Base-by-base conservation (phyloP, 2,113 vertebrate genomes). In the Corvus hawaiiensis region DNA sequence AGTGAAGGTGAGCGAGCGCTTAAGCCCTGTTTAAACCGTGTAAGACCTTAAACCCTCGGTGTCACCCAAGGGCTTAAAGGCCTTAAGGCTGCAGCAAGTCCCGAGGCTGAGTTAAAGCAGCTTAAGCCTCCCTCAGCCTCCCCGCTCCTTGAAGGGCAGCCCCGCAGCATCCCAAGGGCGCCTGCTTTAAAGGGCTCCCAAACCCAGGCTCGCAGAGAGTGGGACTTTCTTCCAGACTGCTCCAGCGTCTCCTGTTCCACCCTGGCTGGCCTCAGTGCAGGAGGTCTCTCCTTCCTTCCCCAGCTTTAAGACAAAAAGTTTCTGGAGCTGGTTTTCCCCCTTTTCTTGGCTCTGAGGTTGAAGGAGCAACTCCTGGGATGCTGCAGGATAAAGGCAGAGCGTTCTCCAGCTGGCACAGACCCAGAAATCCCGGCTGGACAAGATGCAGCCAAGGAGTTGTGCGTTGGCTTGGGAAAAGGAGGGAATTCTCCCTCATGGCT, bases 1-100 rank as follows among this genome's bases (percentile, higher is more conserved):
- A 0, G 0, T 11, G 66, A 52, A 82, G 73, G 52, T 82, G 77
- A 87, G 48, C 6, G 13, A 92, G 64, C 6, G 6, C 75, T 87
- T 97, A 94, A 95, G 66, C 76, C 87, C 58, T 32, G 27, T 81
- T 84, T 86, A 94, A 94, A 82, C 93, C 18, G 15, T 13, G 13
- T 96, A 89, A 95, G 71, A 87, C 58, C 81, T 94, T 94, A 96
- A 97, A 95, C 69, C 93, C 62, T 84, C 20, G 19, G 73, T 79
- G 94, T 82, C 93, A 89, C 87, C 76, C 52, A 56, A 46, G 81
- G 93, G 76, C 73, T 95, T 94, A 94, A 84, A 87, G 26, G 77
- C 58, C 74, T 96, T 82, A 91, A 75, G 73, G 64, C 51, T 64
- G 56, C 61, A 78, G 61, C 63, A 46, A 63, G 81, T 81, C 55